A percentile compares a stretch with the other conserved stretches of the same genome.
Evolutionary conservation across 2,113 vertebrate genomes (phyloP).

Genomic region (Chelonoidis abingdonii): DNA sequence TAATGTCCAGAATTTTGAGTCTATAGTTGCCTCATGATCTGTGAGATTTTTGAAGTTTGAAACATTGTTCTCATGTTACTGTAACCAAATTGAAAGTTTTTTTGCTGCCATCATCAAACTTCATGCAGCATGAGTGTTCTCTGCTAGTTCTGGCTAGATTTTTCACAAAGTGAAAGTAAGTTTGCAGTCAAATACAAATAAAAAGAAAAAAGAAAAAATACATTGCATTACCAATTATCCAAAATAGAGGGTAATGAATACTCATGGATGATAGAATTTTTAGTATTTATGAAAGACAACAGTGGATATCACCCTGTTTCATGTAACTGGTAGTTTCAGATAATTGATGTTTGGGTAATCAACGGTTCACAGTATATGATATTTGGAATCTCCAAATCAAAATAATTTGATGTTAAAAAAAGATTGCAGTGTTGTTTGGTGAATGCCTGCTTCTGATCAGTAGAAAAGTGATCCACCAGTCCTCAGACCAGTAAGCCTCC

Average conservation of each 20-base stretch:
- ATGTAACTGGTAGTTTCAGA: neutral
- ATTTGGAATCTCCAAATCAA: neutral
- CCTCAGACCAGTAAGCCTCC: neutral
- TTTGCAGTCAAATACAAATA: too few relatives aligned
- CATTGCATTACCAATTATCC: too few relatives aligned
- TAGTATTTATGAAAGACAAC: neutral
- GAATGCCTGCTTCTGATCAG: conserved; percentile 30
- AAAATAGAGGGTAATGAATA: too few relatives aligned
- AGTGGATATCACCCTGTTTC: neutral
- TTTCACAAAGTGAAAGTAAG: too few relatives aligned
- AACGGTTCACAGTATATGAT: neutral
- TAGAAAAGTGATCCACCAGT: neutral
- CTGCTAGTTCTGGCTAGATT: too few relatives aligned
- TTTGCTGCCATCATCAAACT: neutral
- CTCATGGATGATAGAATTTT: neutral
- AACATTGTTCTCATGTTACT: neutral
- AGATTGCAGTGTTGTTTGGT: neutral
- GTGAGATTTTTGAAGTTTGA: neutral
- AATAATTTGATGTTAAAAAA: neutral
- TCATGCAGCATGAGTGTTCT: too few relatives aligned
- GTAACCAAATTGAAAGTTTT: neutral
- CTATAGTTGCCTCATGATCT: neutral
- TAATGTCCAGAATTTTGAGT: neutral
- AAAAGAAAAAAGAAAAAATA: too few relatives aligned
- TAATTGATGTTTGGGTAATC: neutral